Percentiles rank a stretch among this genome's conserved stretches.
phyloP scores from a whole-genome alignment of 2,113 vertebrate species.

The Hemichromis elongatus region DNA sequence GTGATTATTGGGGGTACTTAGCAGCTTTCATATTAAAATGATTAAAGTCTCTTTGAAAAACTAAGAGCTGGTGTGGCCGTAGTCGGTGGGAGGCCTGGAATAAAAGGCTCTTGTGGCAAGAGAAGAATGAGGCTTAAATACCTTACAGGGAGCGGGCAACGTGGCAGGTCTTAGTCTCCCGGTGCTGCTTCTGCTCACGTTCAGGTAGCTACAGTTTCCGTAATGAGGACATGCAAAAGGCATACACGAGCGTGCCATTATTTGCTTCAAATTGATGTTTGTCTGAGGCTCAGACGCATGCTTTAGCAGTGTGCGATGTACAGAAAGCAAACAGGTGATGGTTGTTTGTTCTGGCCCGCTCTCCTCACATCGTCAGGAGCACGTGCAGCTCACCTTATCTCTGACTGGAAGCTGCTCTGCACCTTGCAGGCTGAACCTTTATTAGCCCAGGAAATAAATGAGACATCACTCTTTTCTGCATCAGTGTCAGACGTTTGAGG shows the following conservation, averaged over 20 bases:
- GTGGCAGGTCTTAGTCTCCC: background rate
- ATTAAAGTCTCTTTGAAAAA: constrained; percentile 72
- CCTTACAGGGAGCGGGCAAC: background rate
- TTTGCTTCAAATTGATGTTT: background rate
- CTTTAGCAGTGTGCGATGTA: background rate
- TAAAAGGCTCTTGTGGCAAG: constrained; percentile 45
- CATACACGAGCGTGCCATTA: background rate
- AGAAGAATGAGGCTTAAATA: constrained; percentile 58
- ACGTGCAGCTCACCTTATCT: background rate
- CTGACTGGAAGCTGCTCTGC: constrained; percentile 1
- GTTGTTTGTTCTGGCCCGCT: constrained; percentile 1
- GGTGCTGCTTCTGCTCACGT: background rate
- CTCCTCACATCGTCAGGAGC: background rate
- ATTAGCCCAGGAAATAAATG: background rate
- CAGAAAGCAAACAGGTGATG: constrained; percentile 47
- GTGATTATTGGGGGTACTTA: constrained; percentile 75
- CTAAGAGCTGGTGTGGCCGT: constrained; percentile 52
- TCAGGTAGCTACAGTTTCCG: background rate
- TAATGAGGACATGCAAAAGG: background rate
- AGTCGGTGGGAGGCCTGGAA: constrained; percentile 58
- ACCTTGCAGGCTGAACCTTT: background rate
- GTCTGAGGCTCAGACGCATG: background rate
- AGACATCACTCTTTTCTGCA: background rate
- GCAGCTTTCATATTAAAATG: constrained; percentile 77
- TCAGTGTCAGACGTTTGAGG: constrained; percentile 14